A percentile compares a stretch with the other conserved stretches of the same genome.
These are phyloP conservation scores for Keiferia lycopersicella DNA, from an alignment of 2,888 invertebrate genomes.

Conservation along the genomic window DNA sequence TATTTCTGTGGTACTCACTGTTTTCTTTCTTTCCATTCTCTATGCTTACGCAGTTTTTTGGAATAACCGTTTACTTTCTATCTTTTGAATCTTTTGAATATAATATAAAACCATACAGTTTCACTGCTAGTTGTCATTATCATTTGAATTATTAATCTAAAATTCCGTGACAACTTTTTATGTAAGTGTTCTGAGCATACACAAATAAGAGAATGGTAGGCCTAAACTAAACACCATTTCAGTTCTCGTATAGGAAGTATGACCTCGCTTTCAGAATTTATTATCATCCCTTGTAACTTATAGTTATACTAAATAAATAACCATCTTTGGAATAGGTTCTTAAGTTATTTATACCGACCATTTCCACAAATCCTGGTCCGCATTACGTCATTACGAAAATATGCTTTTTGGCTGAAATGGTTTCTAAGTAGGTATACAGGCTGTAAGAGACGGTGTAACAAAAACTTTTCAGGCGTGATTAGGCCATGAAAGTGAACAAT, in stretches of 20 bases:
- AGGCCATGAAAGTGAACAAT: no score
- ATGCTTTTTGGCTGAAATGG: neutral
- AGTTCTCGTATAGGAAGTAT: neutral
- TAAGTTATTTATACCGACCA: constrained; percentile 29
- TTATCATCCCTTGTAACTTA: constrained; percentile 28
- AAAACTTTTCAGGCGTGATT: no score
- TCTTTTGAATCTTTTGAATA: no score
- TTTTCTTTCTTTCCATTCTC: no score
- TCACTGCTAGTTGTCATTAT: no score
- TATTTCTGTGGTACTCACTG: no score
- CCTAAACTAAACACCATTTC: constrained; percentile 3
- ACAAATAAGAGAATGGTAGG: neutral
- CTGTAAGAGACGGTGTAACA: no score
- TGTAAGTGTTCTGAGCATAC: neutral
- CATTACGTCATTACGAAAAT: neutral
- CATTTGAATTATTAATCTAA: no score
- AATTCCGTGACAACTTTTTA: no score
- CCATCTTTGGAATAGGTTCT: constrained; percentile 24
- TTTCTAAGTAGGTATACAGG: neutral
- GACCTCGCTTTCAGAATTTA: constrained; percentile 27
- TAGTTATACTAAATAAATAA: constrained; percentile 29
- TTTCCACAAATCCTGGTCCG: constrained; percentile 15
- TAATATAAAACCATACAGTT: no score
- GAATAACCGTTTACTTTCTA: no score
- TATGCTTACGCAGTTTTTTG: no score